Conservation (phyloP, 2,888 invertebrate species). For the Lysandra bellargus region DNA sequence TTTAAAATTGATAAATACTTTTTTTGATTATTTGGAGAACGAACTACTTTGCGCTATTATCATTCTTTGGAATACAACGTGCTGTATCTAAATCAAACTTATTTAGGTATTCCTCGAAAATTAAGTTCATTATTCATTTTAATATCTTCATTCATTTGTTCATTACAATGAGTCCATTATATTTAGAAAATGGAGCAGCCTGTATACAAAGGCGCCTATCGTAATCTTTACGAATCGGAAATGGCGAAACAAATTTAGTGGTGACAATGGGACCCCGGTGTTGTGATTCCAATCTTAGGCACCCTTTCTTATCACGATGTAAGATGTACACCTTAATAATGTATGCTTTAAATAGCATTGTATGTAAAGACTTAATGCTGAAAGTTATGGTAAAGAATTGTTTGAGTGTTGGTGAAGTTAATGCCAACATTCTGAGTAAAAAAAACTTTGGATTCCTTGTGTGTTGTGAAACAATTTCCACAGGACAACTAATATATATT, state of each 20-base stretch:
- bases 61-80: background rate
- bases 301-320: constrained; percentile 65
- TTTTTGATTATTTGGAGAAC: background rate
- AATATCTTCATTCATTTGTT: background rate
- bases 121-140: background rate
- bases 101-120: background rate
- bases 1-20: background rate
- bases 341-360: constrained; percentile 25
- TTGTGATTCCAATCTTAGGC: constrained; percentile 72
- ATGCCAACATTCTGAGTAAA: too few relatives aligned
- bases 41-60: background rate
- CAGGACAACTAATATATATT: too few relatives aligned
- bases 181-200: constrained; percentile 29
- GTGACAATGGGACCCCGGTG: constrained; percentile 71
- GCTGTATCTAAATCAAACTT: background rate
- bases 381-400: background rate
- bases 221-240: constrained; percentile 75
- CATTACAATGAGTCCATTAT: constrained; percentile 1
- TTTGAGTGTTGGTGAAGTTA: background rate
- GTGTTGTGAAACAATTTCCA: too few relatives aligned
- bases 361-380: background rate
- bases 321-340: constrained; percentile 56
- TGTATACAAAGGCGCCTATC: constrained; percentile 60
- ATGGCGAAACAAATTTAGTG: constrained; percentile 77
- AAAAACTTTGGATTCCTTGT: too few relatives aligned